These are phyloP conservation scores for Drosophila eugracilis DNA, from an alignment of 1,140 invertebrate genomes.

Conservation along the genomic window DNA sequence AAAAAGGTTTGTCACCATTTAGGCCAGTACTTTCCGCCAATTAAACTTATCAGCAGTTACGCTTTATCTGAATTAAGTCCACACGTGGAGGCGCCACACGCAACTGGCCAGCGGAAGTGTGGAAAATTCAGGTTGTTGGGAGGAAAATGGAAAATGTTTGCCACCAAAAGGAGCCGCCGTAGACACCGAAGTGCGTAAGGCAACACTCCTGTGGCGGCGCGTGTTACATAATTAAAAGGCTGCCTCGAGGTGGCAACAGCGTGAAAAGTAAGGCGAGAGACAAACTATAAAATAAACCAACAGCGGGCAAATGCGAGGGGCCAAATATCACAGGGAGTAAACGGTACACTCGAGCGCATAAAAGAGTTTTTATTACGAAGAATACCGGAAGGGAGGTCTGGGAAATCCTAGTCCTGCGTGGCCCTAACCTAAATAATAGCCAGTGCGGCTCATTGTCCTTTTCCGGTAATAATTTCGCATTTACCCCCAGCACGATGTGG, in stretches of 20 bases:
- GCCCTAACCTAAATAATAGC: constrained; percentile 61
- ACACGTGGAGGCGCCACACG: constrained; percentile 60
- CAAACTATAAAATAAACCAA: constrained; percentile 78
- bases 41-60: constrained; percentile 70
- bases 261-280: constrained; percentile 66
- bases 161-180: constrained; percentile 10
- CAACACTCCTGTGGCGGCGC: constrained; percentile 59
- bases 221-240: constrained; percentile 75
- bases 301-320: constrained; percentile 22
- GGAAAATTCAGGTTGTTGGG: constrained; percentile 3
- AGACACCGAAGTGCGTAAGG: constrained; percentile 66
- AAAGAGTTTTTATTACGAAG: constrained; percentile 67
- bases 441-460: constrained; percentile 70
- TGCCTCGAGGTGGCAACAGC: constrained; percentile 36
- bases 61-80: constrained; percentile 74
- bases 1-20: constrained; percentile 32
- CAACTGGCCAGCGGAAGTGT: constrained; percentile 33
- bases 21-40: constrained; percentile 41
- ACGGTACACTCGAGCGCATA: constrained; percentile 68
- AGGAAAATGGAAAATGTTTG: constrained; percentile 43
- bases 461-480: constrained; percentile 78
- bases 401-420: constrained; percentile 18
- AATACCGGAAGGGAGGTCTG: not conserved
- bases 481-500: constrained; percentile 51
- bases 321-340: constrained; percentile 54